Conservation (phyloP, 2,113 vertebrate species). For the Pontoporia blainvillei region DNA sequence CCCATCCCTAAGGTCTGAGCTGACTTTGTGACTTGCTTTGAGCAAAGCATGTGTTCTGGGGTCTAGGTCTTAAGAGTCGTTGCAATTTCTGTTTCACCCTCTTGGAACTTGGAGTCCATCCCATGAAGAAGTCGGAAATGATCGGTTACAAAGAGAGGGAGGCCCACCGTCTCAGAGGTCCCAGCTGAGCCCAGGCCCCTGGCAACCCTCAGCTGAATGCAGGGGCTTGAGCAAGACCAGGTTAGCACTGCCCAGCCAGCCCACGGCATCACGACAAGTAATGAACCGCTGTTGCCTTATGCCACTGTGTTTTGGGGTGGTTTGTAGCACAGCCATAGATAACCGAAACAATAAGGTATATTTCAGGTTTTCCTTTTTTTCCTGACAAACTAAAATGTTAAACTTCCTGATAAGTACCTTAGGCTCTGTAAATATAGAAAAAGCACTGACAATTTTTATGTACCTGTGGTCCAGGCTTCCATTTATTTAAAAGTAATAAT, state of each 20-base stretch:
- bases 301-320: not conserved
- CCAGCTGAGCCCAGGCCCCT: not conserved
- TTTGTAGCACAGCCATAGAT: not conserved
- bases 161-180: rapidly evolving
- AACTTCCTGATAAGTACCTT: not conserved
- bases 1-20: not conserved
- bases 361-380: not conserved
- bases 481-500: not conserved
- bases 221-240: not conserved
- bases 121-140: not conserved
- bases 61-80: not conserved
- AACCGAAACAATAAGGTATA: not conserved
- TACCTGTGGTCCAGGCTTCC: not conserved
- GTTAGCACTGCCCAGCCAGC: too few species aligned
- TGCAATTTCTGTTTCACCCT: not conserved
- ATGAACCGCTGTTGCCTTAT: not conserved
- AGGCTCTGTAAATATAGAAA: not conserved
- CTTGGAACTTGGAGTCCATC: not conserved
- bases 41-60: not conserved
- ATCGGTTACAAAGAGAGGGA: not conserved
- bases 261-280: too few species aligned
- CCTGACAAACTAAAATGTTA: not conserved
- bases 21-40: not conserved
- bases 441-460: not conserved
- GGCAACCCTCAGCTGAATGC: not conserved